These are phyloP conservation scores for Mythimna ferrago DNA, from an alignment of 2,888 invertebrate species.

Conservation along the genomic window DNA sequence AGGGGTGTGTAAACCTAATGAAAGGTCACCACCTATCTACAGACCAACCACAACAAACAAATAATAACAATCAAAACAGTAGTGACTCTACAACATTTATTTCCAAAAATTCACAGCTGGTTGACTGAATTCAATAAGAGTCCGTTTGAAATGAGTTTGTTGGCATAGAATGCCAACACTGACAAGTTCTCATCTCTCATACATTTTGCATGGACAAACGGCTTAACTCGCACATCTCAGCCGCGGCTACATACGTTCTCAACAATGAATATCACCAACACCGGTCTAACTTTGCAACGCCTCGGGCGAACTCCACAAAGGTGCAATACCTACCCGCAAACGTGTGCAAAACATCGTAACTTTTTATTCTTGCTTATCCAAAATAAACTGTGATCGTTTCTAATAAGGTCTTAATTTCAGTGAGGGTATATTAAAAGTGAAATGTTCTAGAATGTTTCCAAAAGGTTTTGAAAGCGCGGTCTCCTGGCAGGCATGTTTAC, in stretches of 20 bases:
- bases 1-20: too few species aligned
- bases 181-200: slow-evolving; percentile 51
- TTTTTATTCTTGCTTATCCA: not conserved
- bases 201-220: slow-evolving; percentile 53
- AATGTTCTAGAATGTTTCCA: slow-evolving; percentile 41
- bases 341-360: slow-evolving; percentile 29
- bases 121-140: not conserved
- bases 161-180: slow-evolving; percentile 15
- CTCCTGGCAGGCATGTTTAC: slow-evolving; percentile 66
- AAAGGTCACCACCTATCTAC: too few species aligned
- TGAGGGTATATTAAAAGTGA: slow-evolving; percentile 14
- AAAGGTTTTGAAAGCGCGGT: slow-evolving; percentile 64
- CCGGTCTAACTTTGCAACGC: slow-evolving; percentile 68
- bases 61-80: not conserved
- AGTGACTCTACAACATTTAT: not conserved
- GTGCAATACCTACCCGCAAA: slow-evolving; percentile 61
- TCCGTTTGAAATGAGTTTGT: slow-evolving; percentile 34
- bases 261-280: slow-evolving; percentile 68
- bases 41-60: too few species aligned
- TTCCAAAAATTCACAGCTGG: not conserved
- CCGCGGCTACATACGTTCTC: slow-evolving; percentile 49
- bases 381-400: slow-evolving; percentile 15
- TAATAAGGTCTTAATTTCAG: slow-evolving; percentile 19
- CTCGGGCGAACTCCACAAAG: slow-evolving; percentile 69
- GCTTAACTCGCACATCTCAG: slow-evolving; percentile 53